These are phyloP conservation scores for Aurelia coerulea DNA, from an alignment of 30 jellyfish, hydroid and myxozoan species.

Conservation along the genomic window DNA sequence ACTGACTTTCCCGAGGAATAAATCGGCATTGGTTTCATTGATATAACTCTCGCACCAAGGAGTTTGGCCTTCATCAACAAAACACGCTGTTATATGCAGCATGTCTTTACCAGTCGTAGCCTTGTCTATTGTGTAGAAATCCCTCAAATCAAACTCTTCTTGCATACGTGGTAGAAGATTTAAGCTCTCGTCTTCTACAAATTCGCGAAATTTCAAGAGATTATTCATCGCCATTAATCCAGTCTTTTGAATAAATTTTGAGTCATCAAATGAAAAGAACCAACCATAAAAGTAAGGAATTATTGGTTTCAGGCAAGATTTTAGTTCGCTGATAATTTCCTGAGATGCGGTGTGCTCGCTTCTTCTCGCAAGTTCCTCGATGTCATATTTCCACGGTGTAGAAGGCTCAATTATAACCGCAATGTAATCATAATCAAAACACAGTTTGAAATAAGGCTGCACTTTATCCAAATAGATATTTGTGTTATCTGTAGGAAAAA, in stretches of 20 bases:
- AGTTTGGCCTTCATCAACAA: neutral
- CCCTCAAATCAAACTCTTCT: neutral
- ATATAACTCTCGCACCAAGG: conserved; percentile 33
- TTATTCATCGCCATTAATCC: neutral
- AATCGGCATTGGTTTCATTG: neutral
- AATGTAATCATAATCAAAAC: conserved; percentile 39
- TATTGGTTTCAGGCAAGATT: conserved; percentile 6
- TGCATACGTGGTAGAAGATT: neutral
- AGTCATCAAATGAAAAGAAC: conserved; percentile 47
- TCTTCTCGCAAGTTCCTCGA: conserved; percentile 35
- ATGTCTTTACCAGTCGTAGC: neutral
- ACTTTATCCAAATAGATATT: conserved; percentile 21
- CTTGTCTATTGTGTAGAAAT: neutral
- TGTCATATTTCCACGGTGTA: conserved; percentile 23
- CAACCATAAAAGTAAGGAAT: conserved; percentile 75
- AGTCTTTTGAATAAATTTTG: neutral
- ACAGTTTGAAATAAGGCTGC: conserved; percentile 46
- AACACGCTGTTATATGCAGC: conserved; percentile 45
- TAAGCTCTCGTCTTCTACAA: conserved; percentile 1
- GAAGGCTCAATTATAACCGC: conserved; percentile 15
- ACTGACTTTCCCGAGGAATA: conserved; percentile 43
- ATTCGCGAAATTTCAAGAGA: neutral
- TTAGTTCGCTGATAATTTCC: conserved; percentile 39
- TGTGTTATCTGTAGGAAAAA: conserved; percentile 52
- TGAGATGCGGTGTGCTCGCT: conserved; percentile 43